phyloP scores from a whole-genome alignment of 2,797 vertebrate genomes.

The Corythornis leucogaster region DNA sequence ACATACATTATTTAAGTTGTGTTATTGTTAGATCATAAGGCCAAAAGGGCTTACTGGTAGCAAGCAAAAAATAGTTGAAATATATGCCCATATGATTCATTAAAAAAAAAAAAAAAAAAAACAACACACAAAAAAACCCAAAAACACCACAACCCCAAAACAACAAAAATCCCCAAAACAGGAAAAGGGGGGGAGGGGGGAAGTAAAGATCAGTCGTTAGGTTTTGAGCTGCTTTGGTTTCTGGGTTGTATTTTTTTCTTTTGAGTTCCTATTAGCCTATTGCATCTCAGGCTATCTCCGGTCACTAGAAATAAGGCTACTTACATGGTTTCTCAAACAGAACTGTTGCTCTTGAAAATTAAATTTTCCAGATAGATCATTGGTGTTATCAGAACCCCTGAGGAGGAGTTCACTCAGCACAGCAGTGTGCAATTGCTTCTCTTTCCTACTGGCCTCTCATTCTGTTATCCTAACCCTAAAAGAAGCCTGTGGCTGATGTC shows the following conservation, averaged over 20 bases:
- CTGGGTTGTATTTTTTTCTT: neutral
- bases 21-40: neutral
- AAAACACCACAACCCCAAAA: neutral
- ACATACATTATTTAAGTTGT: constrained; percentile 54
- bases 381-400: neutral
- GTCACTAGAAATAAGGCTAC: neutral
- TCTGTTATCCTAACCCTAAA: neutral
- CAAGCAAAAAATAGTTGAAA: constrained; percentile 12
- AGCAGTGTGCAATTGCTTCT: neutral
- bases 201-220: neutral
- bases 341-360: neutral
- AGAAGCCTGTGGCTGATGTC: neutral
- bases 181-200: neutral
- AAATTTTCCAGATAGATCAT: neutral
- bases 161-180: neutral
- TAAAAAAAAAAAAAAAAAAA: neutral
- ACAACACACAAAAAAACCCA: neutral
- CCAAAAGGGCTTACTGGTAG: constrained; percentile 20
- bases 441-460: neutral
- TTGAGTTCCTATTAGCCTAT: neutral
- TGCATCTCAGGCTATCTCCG: neutral
- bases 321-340: neutral
- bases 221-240: neutral
- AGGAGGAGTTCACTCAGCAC: neutral
- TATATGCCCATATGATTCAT: neutral